These are phyloP conservation scores for Brachypodius melanocephalos DNA, from an alignment of 2,113 vertebrate species.

Conservation along the genomic window DNA sequence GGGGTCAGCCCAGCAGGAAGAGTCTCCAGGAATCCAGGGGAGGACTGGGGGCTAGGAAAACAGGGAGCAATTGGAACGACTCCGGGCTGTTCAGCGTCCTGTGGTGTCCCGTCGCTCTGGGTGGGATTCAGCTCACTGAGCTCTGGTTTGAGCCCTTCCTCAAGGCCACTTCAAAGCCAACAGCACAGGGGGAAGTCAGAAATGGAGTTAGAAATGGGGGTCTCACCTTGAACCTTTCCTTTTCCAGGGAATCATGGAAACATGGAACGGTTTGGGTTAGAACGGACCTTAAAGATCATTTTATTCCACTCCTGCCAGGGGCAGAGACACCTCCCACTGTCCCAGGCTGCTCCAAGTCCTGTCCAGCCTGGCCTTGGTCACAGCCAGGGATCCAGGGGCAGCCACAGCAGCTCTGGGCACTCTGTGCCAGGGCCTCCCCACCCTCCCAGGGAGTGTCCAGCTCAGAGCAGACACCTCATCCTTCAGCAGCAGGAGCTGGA, in stretches of 20 bases:
- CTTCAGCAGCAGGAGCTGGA: neutral
- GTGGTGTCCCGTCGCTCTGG: neutral
- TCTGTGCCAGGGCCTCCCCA: neutral
- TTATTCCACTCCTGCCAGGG: neutral
- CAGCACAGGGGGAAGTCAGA: neutral
- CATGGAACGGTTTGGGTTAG: neutral
- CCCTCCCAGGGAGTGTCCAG: neutral
- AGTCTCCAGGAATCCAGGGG: neutral
- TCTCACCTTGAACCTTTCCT: neutral
- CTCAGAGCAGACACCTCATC: neutral
- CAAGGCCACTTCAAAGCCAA: neutral
- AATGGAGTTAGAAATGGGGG: neutral
- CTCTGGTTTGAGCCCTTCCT: neutral
- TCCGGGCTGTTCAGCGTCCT: neutral
- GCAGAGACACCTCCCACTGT: neutral
- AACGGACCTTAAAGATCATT: neutral
- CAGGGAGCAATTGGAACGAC: neutral
- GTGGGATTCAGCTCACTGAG: neutral
- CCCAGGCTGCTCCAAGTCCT: neutral
- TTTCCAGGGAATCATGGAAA: neutral
- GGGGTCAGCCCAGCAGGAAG: neutral
- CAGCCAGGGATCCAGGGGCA: neutral
- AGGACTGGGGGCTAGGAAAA: neutral
- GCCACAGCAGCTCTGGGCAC: neutral
- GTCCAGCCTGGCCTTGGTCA: rapidly evolving